Evolutionary conservation across 2,113 vertebrate species (phyloP).

Genomic region (Montifringilla adamsi): DNA sequence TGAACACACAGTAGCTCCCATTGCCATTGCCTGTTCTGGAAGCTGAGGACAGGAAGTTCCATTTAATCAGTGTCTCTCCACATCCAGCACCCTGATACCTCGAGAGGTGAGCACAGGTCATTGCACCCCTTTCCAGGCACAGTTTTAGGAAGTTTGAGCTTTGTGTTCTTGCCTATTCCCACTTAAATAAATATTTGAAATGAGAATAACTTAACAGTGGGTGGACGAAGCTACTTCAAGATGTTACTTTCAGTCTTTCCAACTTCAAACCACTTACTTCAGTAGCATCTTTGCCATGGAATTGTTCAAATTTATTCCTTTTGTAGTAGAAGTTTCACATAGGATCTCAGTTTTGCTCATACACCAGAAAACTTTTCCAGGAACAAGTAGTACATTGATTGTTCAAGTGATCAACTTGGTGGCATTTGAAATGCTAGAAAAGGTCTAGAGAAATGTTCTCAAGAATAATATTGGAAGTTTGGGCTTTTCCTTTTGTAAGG

Average conservation of each 20-base stretch:
- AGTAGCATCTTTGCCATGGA: neutral
- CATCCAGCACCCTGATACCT: neutral
- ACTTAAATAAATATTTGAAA: neutral
- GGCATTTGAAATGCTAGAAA: neutral
- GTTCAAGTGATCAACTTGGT: neutral
- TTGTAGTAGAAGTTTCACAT: fast-evolving
- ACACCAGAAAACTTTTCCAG: neutral
- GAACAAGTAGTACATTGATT: neutral
- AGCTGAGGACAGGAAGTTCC: neutral
- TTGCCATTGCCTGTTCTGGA: neutral
- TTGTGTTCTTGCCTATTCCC: neutral
- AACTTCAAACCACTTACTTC: neutral
- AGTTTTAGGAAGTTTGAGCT: neutral
- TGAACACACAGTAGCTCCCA: fast-evolving
- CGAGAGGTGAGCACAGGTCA: neutral
- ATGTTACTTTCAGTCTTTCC: neutral
- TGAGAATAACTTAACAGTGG: neutral
- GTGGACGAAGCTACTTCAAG: neutral
- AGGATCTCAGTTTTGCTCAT: neutral
- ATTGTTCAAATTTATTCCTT: neutral
- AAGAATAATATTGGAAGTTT: neutral
- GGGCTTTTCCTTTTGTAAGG: neutral
- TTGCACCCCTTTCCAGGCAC: neutral
- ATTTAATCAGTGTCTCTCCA: neutral
- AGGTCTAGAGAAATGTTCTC: neutral